Base-by-base conservation (phyloP, 2,888 invertebrate genomes). In the Drosophila basisetae region DNA sequence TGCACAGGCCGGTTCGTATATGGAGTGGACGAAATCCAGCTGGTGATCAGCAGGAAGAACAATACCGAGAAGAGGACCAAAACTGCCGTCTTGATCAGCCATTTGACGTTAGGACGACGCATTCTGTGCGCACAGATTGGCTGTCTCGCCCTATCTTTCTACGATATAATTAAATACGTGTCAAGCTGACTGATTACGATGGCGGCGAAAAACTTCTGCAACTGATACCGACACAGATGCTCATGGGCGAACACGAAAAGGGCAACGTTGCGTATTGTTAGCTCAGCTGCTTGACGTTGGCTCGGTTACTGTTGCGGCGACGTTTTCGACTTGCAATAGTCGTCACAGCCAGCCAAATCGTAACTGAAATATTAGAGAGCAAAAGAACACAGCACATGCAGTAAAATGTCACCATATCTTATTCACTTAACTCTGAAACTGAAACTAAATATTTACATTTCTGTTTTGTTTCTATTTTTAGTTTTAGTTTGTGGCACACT, bases 61-160 rank as follows among this genome's bases (percentile, higher is more conserved):
- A 84, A 85, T 30, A 90, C 72, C 10, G 91, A 89, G n/a, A 91
- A 60, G 4, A 92, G n/a, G 25, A 92, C 56, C 43, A 93, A 55
- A 33, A 85, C 79, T 4, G 83, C 63, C 9, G 91, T 82, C 78
- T 92, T 92, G 18, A 92, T 63, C 58, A 93, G 76, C 92, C 92
- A 93, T 76, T 93, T 92, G 4, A 92, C 56, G 67, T 92, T 92
- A 22, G 92, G 92, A 30, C 92, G 91, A 56, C 92, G 90, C 93
- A 93, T 93, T 66, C 62, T 80, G 47, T 52, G 49, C 2, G 18
- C 22, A 11, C 4, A 9, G 11, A 37, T 31, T 55, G 2, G 11
- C 0, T 31, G 9, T n/a, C 49, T 52, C 52, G 52, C 4, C 4
- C 25, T 28, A 18, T 11, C 13, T 28, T 7, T 28, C 18, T 39